Conservation (phyloP, 1,140 invertebrate genomes). For the Bombus superbus region DNA sequence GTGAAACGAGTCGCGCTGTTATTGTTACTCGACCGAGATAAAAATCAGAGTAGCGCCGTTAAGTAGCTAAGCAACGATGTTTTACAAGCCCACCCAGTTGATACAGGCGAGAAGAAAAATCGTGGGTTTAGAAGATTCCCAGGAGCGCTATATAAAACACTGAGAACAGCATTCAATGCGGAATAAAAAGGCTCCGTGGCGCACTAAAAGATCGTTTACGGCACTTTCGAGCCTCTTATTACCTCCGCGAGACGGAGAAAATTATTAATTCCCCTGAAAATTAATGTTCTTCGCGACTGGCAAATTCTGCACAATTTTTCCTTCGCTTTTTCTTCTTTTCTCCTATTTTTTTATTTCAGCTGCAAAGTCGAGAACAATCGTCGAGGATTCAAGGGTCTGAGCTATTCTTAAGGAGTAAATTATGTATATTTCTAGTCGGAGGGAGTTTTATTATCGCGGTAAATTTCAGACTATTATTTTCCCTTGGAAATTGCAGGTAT, state of each 20-base stretch:
- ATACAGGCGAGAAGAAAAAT: constrained; percentile 61
- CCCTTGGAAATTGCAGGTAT: background rate
- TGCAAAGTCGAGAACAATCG: background rate
- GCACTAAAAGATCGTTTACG: constrained; percentile 40
- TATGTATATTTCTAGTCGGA: background rate
- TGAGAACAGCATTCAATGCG: constrained; percentile 52
- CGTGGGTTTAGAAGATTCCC: constrained; percentile 58
- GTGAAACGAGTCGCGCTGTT: background rate
- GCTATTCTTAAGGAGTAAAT: background rate
- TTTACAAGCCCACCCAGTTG: constrained; percentile 32
- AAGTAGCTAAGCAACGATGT: background rate
- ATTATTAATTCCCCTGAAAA: constrained; percentile 46
- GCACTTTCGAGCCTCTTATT: constrained; percentile 32
- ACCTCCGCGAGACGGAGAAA: background rate
- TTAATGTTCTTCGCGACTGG: constrained; percentile 16
- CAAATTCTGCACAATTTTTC: background rate
- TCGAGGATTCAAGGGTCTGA: background rate
- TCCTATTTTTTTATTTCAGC: background rate
- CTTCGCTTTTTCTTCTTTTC: background rate
- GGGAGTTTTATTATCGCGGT: background rate
- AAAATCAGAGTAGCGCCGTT: constrained; percentile 1
- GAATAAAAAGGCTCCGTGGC: constrained; percentile 26
- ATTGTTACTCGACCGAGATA: constrained; percentile 11
- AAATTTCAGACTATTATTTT: background rate
- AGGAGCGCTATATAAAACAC: constrained; percentile 60